phyloP scores from a whole-genome alignment of 2,888 invertebrate species.

The Anodontia alba region DNA sequence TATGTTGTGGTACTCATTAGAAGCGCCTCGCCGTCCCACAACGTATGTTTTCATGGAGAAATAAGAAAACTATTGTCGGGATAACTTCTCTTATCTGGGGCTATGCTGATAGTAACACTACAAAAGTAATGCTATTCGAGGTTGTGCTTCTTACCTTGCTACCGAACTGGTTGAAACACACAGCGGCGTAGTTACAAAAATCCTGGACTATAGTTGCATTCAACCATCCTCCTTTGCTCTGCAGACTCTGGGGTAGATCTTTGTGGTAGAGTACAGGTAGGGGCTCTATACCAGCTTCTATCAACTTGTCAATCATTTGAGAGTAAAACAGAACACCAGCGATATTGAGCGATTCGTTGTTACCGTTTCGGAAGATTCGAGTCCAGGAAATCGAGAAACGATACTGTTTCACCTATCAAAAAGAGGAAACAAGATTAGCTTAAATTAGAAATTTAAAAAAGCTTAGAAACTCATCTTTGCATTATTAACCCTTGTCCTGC shows the following conservation, averaged over 20 bases:
- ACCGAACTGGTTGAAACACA: not conserved
- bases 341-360: conserved; percentile 86
- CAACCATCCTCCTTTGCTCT: conserved; percentile 80
- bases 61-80: no score
- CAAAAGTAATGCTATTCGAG: no score
- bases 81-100: no score
- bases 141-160: conserved; percentile 7
- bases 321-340: conserved; percentile 91
- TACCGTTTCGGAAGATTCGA: conserved; percentile 89
- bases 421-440: not conserved
- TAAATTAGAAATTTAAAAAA: no score
- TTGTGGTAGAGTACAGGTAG: conserved; percentile 86
- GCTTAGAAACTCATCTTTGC: no score
- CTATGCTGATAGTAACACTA: no score
- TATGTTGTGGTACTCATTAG: no score
- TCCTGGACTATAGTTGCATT: conserved; percentile 48
- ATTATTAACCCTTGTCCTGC: no score
- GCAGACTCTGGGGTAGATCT: conserved; percentile 82
- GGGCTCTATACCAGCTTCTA: conserved; percentile 87
- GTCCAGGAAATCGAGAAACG: conserved; percentile 88
- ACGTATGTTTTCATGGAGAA: no score
- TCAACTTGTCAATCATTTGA: conserved; percentile 89
- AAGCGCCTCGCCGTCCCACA: no score
- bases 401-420: conserved; percentile 59
- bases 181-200: conserved; percentile 18